phyloP scores from a whole-genome alignment of 2,888 invertebrate species.

The Arctia plantaginis region DNA sequence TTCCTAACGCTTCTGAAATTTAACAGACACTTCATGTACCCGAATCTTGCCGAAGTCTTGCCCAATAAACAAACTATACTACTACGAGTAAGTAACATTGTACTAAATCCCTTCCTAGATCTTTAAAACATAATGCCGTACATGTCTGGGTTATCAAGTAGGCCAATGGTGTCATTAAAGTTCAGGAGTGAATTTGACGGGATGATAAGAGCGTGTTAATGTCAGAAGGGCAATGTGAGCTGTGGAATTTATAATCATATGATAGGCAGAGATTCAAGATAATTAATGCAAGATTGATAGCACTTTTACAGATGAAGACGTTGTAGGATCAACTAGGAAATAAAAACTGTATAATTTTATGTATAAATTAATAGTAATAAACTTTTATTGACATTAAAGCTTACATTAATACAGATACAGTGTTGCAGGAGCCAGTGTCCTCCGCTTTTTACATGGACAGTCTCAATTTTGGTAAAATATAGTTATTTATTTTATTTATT shows the following conservation, averaged over 20 bases:
- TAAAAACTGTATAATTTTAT: not conserved
- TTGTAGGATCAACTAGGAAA: not conserved
- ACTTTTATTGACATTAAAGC: too few relatives aligned
- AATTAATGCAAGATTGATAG: not conserved
- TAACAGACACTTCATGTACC: not conserved
- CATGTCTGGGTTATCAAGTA: slow-evolving; percentile 38
- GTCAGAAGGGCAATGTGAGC: slow-evolving; percentile 10
- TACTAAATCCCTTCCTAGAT: slow-evolving; percentile 25
- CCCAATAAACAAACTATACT: slow-evolving; percentile 18
- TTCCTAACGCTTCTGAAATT: not conserved
- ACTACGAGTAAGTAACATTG: slow-evolving; percentile 3
- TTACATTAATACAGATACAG: too few relatives aligned
- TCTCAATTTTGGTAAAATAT: too few relatives aligned
- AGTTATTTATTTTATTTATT: too few relatives aligned
- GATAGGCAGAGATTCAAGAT: not conserved
- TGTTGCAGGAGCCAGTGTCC: too few relatives aligned
- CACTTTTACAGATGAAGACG: not conserved
- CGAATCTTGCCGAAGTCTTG: not conserved
- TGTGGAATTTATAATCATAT: slow-evolving; percentile 11
- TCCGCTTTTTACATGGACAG: too few relatives aligned
- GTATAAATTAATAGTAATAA: too few relatives aligned
- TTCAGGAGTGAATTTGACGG: slow-evolving; percentile 27
- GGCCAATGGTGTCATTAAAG: slow-evolving; percentile 20
- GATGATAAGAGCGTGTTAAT: slow-evolving; percentile 39
- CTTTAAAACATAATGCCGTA: slow-evolving; percentile 41